Percentiles rank a stretch among this genome's conserved stretches.
These are phyloP conservation scores for Anableps anableps DNA, from an alignment of 2,797 vertebrate genomes.

Conservation along the genomic window DNA sequence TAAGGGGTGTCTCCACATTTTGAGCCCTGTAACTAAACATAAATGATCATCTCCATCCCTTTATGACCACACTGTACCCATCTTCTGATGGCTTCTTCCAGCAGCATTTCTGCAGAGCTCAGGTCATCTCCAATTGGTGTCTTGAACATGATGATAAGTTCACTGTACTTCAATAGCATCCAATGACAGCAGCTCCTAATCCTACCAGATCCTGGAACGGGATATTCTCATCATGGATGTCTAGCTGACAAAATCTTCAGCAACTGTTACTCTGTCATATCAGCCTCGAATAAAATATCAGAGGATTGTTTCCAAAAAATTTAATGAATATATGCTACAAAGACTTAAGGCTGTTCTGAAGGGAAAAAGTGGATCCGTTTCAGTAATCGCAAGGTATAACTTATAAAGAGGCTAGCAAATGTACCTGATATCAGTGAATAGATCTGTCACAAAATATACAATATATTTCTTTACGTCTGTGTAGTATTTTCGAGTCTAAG, in stretches of 20 bases:
- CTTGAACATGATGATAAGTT: not conserved
- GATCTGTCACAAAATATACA: not conserved
- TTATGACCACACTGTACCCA: conserved; percentile 33
- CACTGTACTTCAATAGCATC: not conserved
- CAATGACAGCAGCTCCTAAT: not conserved
- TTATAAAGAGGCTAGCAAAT: not conserved
- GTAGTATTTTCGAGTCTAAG: conserved; percentile 11
- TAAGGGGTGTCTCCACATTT: not conserved
- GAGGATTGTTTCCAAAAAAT: not conserved
- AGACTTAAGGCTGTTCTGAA: not conserved
- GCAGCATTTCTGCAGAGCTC: conserved; percentile 5
- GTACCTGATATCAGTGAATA: too few species aligned
- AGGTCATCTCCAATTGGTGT: not conserved
- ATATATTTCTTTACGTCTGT: conserved; percentile 30
- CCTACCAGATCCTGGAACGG: not conserved
- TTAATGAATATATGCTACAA: not conserved
- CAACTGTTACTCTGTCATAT: not conserved
- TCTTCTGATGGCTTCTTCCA: conserved; percentile 58
- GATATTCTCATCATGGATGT: not conserved
- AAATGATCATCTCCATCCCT: not conserved
- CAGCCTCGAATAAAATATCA: not conserved
- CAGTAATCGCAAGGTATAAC: not conserved
- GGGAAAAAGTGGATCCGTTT: not conserved
- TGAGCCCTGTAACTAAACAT: not conserved
- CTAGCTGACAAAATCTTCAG: not conserved